These are phyloP conservation scores for Onthophagus sagittarius DNA, from an alignment of 2,888 invertebrate species.

Conservation along the genomic window DNA sequence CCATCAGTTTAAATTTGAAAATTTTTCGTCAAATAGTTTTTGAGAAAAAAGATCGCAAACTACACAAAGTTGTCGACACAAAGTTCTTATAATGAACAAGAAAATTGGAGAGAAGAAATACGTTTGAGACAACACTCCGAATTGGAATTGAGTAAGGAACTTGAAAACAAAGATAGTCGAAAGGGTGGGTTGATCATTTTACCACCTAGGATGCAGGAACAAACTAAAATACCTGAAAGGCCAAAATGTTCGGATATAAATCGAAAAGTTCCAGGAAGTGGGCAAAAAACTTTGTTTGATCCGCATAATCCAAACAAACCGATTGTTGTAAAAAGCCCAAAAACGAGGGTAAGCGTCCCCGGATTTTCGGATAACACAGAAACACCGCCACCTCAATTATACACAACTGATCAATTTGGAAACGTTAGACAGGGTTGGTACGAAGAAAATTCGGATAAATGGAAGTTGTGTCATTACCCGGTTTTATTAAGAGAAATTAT, in stretches of 20 bases:
- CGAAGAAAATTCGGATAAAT: slow-evolving; percentile 57
- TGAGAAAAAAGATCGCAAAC: too few relatives aligned
- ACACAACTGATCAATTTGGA: slow-evolving; percentile 52
- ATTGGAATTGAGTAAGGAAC: slow-evolving; percentile 30
- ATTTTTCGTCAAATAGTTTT: too few relatives aligned
- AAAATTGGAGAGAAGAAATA: slow-evolving; percentile 48
- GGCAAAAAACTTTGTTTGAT: slow-evolving; percentile 57
- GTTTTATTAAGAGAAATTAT: slow-evolving; percentile 62
- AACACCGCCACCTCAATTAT: slow-evolving; percentile 35
- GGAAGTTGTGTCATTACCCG: slow-evolving; percentile 60
- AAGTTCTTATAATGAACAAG: slow-evolving; percentile 37
- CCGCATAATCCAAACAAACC: slow-evolving; percentile 67
- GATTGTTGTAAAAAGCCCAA: slow-evolving; percentile 61
- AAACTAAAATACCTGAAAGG: slow-evolving; percentile 29
- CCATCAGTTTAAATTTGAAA: too few relatives aligned
- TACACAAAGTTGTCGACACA: too few relatives aligned
- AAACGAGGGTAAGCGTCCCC: slow-evolving; percentile 39
- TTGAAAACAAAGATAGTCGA: slow-evolving; percentile 31
- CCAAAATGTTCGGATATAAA: slow-evolving; percentile 29
- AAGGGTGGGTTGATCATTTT: slow-evolving; percentile 44
- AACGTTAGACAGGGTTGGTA: slow-evolving; percentile 56
- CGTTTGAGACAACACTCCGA: slow-evolving; percentile 39
- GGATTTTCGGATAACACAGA: slow-evolving; percentile 42
- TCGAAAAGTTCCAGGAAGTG: slow-evolving; percentile 27
- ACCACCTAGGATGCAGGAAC: slow-evolving; percentile 35